Evolutionary conservation across 1,140 invertebrate species (phyloP).

Genomic region (Muscidifurax raptorellus): DNA sequence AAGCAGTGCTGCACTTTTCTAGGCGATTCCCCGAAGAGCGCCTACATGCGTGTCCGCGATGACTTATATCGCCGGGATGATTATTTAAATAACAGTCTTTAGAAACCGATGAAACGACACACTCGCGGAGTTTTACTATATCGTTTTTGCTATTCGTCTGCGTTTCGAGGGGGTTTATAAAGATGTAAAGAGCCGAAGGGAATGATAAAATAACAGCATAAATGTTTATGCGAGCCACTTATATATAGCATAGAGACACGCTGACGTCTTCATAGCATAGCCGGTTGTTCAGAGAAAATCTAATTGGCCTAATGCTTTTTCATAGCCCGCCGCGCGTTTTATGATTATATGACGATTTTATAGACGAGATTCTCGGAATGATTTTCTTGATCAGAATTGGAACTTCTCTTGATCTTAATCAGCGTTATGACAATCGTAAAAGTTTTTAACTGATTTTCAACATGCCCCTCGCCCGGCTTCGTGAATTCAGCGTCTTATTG

Average conservation of each 20-base stretch:
- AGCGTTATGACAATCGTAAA: conserved; percentile 43
- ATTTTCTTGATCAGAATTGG: conserved; percentile 19
- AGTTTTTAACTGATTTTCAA: conserved; percentile 9
- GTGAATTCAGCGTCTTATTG: not conserved
- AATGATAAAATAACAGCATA: not conserved
- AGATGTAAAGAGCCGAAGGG: not conserved
- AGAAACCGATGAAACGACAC: conserved; percentile 1
- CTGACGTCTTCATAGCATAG: conserved; percentile 6
- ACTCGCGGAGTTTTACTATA: not conserved
- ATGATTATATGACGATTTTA: not conserved
- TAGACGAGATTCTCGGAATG: conserved; percentile 24
- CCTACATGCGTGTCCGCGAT: not conserved
- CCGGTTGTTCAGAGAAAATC: conserved; percentile 15
- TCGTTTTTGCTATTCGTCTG: not conserved
- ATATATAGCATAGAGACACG: not conserved
- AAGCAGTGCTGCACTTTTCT: not conserved
- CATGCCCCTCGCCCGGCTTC: not conserved
- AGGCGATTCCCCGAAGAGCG: not conserved
- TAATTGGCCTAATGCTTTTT: conserved; percentile 38
- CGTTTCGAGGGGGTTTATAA: not conserved
- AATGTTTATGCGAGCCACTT: not conserved
- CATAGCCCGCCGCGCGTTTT: not conserved
- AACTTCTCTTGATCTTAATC: conserved; percentile 38
- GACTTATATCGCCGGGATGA: not conserved
- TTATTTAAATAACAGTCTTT: not conserved